Evolutionary conservation across 2,888 invertebrate genomes (phyloP).

Genomic region (Platycheirus albimanus): DNA sequence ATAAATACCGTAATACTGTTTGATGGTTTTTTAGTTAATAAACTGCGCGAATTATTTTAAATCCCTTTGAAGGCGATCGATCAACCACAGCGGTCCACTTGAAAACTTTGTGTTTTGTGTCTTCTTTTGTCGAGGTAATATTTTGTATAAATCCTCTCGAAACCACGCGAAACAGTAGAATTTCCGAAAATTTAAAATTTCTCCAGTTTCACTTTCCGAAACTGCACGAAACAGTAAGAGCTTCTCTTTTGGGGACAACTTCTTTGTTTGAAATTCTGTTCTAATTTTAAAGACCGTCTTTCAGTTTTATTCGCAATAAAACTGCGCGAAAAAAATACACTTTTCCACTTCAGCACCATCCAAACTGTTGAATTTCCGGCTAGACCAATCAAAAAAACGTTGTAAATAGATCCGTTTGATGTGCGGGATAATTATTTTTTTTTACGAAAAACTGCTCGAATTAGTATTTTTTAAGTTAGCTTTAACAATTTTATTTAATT

Average conservation of each 20-base stretch:
- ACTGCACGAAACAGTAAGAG: slow-evolving; percentile 8
- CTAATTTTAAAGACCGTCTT: slow-evolving; percentile 40
- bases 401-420: slow-evolving; percentile 13
- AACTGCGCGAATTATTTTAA: not conserved
- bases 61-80: too few relatives aligned
- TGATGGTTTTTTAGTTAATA: too few relatives aligned
- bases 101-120: too few relatives aligned
- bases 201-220: not conserved
- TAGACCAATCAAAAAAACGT: not conserved
- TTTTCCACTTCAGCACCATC: slow-evolving; percentile 58
- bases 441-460: slow-evolving; percentile 20
- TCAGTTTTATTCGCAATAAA: slow-evolving; percentile 50
- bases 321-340: slow-evolving; percentile 50
- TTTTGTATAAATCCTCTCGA: not conserved
- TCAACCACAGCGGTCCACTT: too few relatives aligned
- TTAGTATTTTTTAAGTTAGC: slow-evolving; percentile 6
- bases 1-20: not conserved
- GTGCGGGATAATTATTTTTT: not conserved
- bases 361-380: slow-evolving; percentile 43
- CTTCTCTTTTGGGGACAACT: slow-evolving; percentile 34
- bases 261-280: slow-evolving; percentile 33
- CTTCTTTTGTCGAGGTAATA: not conserved
- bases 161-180: not conserved
- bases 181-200: not conserved
- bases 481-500: slow-evolving; percentile 16